phyloP scores from a whole-genome alignment of 2,888 invertebrate genomes.

The Sceliomorpha sp. region DNA sequence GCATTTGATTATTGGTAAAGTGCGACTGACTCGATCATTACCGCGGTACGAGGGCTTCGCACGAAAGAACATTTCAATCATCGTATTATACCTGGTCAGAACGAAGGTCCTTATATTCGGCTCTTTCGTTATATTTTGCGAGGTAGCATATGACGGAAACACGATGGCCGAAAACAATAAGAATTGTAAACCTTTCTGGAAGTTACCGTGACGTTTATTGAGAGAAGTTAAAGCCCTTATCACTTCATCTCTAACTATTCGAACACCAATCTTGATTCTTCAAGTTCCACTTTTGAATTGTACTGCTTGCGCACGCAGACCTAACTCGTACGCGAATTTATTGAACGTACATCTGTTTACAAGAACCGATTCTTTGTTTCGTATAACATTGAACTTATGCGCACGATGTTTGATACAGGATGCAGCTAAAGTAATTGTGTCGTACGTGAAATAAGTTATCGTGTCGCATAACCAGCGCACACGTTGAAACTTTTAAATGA shows the following conservation, averaged over 20 bases:
- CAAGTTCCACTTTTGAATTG: conserved; percentile 16
- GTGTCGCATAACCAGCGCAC: too few relatives aligned
- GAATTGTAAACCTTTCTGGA: conserved; percentile 32
- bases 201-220: conserved; percentile 33
- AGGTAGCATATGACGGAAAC: conserved; percentile 52
- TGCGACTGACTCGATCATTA: conserved; percentile 23
- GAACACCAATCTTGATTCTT: conserved; percentile 44
- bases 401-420: too few relatives aligned
- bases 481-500: too few relatives aligned
- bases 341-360: too few relatives aligned
- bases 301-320: conserved; percentile 14
- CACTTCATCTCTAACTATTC: not conserved
- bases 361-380: too few relatives aligned
- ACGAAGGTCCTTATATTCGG: conserved; percentile 25
- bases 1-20: too few relatives aligned
- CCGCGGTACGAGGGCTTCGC: conserved; percentile 25
- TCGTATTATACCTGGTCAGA: conserved; percentile 26
- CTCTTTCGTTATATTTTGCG: conserved; percentile 43
- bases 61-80: conserved; percentile 37
- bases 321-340: too few relatives aligned
- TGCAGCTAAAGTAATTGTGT: too few relatives aligned
- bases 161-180: conserved; percentile 40
- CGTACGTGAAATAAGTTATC: too few relatives aligned
- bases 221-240: conserved; percentile 30
- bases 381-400: too few relatives aligned